Base-by-base conservation (phyloP, 1,140 invertebrate genomes). In the Monomorium pharaonis region DNA sequence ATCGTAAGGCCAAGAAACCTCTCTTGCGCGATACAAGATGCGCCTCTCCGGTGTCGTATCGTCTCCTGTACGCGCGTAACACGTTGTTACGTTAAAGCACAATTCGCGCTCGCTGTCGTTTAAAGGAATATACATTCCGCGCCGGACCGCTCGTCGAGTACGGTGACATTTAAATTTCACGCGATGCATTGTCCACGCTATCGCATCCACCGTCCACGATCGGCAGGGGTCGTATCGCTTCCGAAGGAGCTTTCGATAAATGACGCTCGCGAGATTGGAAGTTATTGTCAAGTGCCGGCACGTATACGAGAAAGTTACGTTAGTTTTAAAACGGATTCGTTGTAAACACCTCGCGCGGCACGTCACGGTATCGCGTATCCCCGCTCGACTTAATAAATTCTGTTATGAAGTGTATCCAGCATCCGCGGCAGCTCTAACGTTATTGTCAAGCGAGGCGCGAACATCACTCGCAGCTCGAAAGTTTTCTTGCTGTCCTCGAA, bases 401-500 rank as follows among this genome's bases (percentile, higher is more conserved):
- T 37, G 18, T 72, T 58, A 72, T 37, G 0, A 69, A 56, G 51
- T 44, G 37, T 37, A 80, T 56, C 63, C 33, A 67, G 49, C 60
- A 67, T 30, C 37, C 78, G 18, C 56, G 24, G 74, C 27, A 65
- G 44, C 16, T 81, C 16, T 81, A 81, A 81, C 51, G 65, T 72
- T 56, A 81, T 81, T 72, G 67, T 51, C 78, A 51, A 30, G 49
- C 37, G 65, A 81, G 49, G 58, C 24, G 51, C 78, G 78, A 81
- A 58, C 72, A 81, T 81, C 72, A 81, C 51, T 42, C 42, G 60
- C 27, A 33, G 21, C 60, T 63, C 78, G 37, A 10, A 81, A 81
- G 18, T 58, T 81, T 44, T 58, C 78, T 27, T 14, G 44, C 62
- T 47, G 18, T 21, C 51, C 77, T 21, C 77, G 7, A 72, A 37